These are phyloP conservation scores for Peromyscus eremicus DNA, from an alignment of 2,797 vertebrate genomes.

Conservation along the genomic window DNA sequence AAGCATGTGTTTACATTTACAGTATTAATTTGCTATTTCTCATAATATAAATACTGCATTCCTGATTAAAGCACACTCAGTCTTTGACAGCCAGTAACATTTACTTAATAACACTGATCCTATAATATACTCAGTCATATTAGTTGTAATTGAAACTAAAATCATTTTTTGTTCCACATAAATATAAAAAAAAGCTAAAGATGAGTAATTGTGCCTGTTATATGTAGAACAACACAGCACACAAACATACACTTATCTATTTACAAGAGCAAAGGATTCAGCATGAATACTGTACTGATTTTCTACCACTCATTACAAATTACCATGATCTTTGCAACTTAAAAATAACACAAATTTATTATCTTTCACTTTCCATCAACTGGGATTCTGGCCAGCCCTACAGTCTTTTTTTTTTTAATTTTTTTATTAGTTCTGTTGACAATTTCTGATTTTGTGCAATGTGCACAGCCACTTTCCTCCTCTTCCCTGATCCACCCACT, in stretches of 20 bases:
- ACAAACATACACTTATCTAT: not conserved
- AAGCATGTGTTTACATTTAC: not conserved
- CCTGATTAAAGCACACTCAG: not conserved
- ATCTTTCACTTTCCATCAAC: not conserved
- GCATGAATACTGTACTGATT: not conserved
- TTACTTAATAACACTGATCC: conserved; percentile 15
- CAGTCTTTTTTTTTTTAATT: not conserved
- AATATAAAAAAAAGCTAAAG: not conserved
- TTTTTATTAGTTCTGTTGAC: not conserved
- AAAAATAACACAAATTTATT: not conserved
- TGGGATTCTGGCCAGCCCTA: rapidly evolving
- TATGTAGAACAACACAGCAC: not conserved
- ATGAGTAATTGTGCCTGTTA: not conserved
- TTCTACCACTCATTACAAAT: not conserved
- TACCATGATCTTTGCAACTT: not conserved
- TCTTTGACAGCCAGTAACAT: not conserved
- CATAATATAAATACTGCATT: not conserved
- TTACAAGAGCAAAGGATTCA: not conserved
- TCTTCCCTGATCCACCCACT: not conserved
- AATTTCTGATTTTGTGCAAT: not conserved
- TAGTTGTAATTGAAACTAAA: conserved; percentile 2
- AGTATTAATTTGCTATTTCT: not conserved
- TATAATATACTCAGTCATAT: not conserved
- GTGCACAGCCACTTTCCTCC: not conserved
- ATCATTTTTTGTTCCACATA: not conserved